A percentile compares a stretch with the other conserved stretches of the same genome.
Evolutionary conservation across 2,797 vertebrate genomes (phyloP).

Genomic region (Danionella dracula): DNA sequence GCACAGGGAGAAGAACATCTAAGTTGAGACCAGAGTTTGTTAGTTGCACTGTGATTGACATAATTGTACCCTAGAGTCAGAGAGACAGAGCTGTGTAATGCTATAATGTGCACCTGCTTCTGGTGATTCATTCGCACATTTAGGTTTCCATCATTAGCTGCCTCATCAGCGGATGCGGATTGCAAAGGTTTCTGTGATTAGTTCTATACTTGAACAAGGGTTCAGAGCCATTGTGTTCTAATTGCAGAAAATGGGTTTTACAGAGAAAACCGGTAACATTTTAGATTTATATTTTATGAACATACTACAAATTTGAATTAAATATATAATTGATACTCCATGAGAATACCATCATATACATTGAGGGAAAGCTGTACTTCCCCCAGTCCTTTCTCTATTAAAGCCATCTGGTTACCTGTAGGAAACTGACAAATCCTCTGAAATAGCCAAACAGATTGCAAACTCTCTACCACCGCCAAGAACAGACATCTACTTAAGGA

Average conservation of each 20-base stretch:
- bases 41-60: conserved; percentile 57
- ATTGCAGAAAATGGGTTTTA: conserved; percentile 24
- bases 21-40: conserved; percentile 61
- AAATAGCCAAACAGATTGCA: too few relatives aligned
- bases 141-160: conserved; percentile 44
- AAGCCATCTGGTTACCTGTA: too few relatives aligned
- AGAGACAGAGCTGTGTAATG: conserved; percentile 55
- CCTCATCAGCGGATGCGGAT: conserved; percentile 31
- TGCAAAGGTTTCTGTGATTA: conserved; percentile 18
- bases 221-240: background rate
- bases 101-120: conserved; percentile 52
- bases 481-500: too few relatives aligned
- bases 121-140: conserved; percentile 53
- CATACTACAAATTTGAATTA: too few relatives aligned
- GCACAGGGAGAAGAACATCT: conserved; percentile 51
- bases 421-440: too few relatives aligned
- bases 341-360: too few relatives aligned
- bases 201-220: conserved; percentile 6
- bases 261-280: too few relatives aligned
- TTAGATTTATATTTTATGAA: too few relatives aligned
- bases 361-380: too few relatives aligned
- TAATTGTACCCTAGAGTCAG: conserved; percentile 59
- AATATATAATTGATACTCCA: too few relatives aligned
- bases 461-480: too few relatives aligned
- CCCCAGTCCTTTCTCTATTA: too few relatives aligned